phyloP scores from a whole-genome alignment of 2,797 vertebrate species.

The Sandelia bainsii region DNA sequence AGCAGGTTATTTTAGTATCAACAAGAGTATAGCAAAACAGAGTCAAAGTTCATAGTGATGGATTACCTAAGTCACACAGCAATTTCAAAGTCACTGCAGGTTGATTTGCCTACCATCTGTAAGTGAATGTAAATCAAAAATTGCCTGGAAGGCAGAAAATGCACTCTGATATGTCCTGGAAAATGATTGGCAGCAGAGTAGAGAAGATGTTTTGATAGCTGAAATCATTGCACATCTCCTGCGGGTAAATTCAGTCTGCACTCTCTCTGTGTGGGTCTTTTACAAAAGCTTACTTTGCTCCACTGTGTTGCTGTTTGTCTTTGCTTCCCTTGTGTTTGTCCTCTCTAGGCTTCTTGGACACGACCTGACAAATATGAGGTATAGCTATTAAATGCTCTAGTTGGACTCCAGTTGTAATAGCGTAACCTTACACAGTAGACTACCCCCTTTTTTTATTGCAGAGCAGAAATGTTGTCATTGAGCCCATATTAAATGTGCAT shows the following conservation, averaged over 20 bases:
- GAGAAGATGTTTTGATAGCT: not conserved
- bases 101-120: not conserved
- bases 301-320: slow-evolving; percentile 81
- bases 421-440: slow-evolving; percentile 56
- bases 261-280: slow-evolving; percentile 28
- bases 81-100: slow-evolving; percentile 1
- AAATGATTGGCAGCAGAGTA: slow-evolving; percentile 6
- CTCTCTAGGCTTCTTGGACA: slow-evolving; percentile 98
- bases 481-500: slow-evolving; percentile 40
- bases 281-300: slow-evolving; percentile 60
- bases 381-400: slow-evolving; percentile 90
- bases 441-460: slow-evolving; percentile 44
- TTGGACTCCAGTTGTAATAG: slow-evolving; percentile 74
- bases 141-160: not conserved
- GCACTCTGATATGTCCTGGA: not conserved
- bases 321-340: slow-evolving; percentile 85
- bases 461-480: slow-evolving; percentile 73
- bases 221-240: slow-evolving; percentile 17
- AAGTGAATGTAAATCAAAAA: slow-evolving; percentile 10
- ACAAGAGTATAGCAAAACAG: not conserved
- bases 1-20: slow-evolving; percentile 3
- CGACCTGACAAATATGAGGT: slow-evolving; percentile 98
- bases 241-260: slow-evolving; percentile 23
- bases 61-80: slow-evolving; percentile 14
- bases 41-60: slow-evolving; percentile 19